Conservation (phyloP, 2,888 invertebrate genomes). For the Acheta domesticus region DNA sequence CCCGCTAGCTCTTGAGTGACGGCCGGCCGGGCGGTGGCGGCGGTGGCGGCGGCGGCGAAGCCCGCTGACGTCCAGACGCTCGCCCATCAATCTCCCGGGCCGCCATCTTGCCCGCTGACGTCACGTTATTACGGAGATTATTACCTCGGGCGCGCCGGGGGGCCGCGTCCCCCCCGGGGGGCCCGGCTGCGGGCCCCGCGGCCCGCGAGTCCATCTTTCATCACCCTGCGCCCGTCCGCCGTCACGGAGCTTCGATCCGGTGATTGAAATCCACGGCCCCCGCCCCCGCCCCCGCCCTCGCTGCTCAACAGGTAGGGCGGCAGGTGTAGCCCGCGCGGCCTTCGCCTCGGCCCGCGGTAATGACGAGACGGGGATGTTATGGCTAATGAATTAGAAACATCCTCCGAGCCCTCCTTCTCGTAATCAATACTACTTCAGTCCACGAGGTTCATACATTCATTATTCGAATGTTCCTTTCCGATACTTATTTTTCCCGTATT, state of each 20-base stretch:
- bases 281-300: not conserved
- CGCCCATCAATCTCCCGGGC: not conserved
- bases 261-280: not conserved
- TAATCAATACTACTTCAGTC: too few species aligned
- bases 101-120: slow-evolving; percentile 2
- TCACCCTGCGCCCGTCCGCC: not conserved
- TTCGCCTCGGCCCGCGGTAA: too few species aligned
- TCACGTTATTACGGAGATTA: slow-evolving; percentile 18
- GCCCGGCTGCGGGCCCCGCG: slow-evolving; percentile 9
- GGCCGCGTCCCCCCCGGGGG: slow-evolving; percentile 5
- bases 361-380: too few species aligned
- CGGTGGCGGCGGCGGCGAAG: not conserved
- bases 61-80: not conserved
- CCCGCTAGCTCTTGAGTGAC: not conserved
- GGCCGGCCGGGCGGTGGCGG: not conserved
- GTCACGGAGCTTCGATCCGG: not conserved
- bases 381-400: too few species aligned
- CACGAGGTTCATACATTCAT: too few species aligned
- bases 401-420: too few species aligned
- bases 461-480: too few species aligned
- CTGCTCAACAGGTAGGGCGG: not conserved
- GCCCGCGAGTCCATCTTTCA: not conserved
- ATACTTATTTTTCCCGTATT: too few species aligned
- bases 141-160: not conserved
- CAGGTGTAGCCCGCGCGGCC: not conserved